Conservation (phyloP, 2,888 invertebrate species). For the Aporophyla lueneburgensis region DNA sequence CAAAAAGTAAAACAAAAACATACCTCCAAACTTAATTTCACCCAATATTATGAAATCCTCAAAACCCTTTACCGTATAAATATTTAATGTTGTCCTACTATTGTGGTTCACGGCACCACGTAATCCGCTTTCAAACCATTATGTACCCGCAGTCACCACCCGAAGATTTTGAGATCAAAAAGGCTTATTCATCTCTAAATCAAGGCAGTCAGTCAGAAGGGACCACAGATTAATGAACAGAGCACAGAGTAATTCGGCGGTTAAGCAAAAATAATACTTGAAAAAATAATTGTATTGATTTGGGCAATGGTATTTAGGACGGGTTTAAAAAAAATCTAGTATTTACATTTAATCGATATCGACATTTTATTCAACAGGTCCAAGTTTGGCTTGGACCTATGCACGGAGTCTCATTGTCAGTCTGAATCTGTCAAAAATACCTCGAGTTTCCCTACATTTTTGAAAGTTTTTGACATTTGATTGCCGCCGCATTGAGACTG, state of each 20-base stretch:
- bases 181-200: conserved; percentile 71
- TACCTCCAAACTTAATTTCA: background rate
- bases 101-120: conserved; percentile 29
- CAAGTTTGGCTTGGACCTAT: too few relatives aligned
- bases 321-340: too few relatives aligned
- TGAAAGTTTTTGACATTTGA: too few relatives aligned
- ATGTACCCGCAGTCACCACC: conserved; percentile 68
- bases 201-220: conserved; percentile 75
- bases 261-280: background rate
- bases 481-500: too few relatives aligned
- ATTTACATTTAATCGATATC: too few relatives aligned
- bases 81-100: conserved; percentile 45
- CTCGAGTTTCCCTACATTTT: too few relatives aligned
- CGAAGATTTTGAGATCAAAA: conserved; percentile 78
- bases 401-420: too few relatives aligned
- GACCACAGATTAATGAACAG: conserved; percentile 64
- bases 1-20: background rate
- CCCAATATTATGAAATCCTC: conserved; percentile 14
- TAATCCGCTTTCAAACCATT: conserved; percentile 64
- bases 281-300: background rate
- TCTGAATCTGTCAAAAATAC: too few relatives aligned
- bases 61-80: conserved; percentile 28
- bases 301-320: too few relatives aligned
- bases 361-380: too few relatives aligned
- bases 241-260: conserved; percentile 23